Evolutionary conservation across 2,888 invertebrate genomes (phyloP).

Genomic region (Mantis religiosa): DNA sequence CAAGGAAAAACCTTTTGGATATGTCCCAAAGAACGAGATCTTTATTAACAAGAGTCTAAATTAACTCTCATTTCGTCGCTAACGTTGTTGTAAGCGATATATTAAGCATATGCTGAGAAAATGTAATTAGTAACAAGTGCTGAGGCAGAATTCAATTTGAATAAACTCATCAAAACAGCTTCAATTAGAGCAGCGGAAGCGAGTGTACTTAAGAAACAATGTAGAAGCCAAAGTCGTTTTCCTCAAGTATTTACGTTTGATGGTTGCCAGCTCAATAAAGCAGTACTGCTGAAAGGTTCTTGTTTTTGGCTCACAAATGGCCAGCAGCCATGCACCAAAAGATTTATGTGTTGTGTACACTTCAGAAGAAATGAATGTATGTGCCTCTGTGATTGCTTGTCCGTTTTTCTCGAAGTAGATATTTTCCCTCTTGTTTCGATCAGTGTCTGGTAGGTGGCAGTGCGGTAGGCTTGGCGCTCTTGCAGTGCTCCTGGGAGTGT

Average conservation of each 20-base stretch:
- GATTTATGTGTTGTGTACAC: not conserved
- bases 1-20: too few relatives aligned
- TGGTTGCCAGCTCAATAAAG: not conserved
- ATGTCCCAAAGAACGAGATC: too few relatives aligned
- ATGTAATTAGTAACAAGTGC: too few relatives aligned
- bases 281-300: not conserved
- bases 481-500: not conserved
- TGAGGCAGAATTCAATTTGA: too few relatives aligned
- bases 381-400: not conserved
- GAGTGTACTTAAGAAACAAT: not conserved
- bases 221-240: not conserved
- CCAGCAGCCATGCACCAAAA: not conserved
- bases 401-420: not conserved
- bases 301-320: not conserved
- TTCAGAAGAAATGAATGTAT: not conserved
- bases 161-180: too few relatives aligned
- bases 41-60: too few relatives aligned
- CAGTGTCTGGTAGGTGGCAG: not conserved
- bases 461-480: not conserved
- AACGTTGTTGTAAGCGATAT: too few relatives aligned
- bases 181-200: not conserved
- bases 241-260: not conserved
- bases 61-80: too few relatives aligned
- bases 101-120: too few relatives aligned
- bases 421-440: not conserved